Base-by-base conservation (phyloP, 2,888 invertebrate genomes). In the Acholoe squamosa region DNA sequence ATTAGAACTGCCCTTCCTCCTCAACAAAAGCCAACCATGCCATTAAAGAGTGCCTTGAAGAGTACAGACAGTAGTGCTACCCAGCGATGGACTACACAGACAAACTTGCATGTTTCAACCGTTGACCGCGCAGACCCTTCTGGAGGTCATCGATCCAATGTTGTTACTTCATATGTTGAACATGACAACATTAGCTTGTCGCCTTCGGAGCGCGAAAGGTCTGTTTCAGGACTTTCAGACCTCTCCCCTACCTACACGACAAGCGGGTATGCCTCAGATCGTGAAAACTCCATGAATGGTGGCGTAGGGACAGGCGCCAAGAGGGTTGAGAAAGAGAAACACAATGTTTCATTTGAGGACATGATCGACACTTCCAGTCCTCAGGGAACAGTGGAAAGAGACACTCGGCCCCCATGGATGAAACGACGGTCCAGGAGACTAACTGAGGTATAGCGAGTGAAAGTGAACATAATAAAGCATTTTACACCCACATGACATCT, bases 311-410 rank as follows among this genome's bases (percentile, higher is more conserved):
- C 84, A 34, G 25, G 84, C 7, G 19, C 28, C 14, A 54, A 33
- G 86, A 25, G 19, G 52, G 31, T 5, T 3, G 84, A 86, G 54
- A 54, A n/a, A 25, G 86, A 86, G 54, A 86, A 56, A 28, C 86
- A 86, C 86, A 86, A 86, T 86, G 86, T 86, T 10, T 86, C 86
- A 28, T 86, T 86, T 56, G 86, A 86, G 16, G 86, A 86, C 19
- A 54, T 86, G 54, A 86, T 86, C 54, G 54, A 54, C 33, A 54
- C 86, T n/a, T 86, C 86, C 52, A 86, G 86, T 28, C 86, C 86
- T 14, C 86, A 86, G 19, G 33, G 56, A 16, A 86, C 54, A 7
- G 86, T 86, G 0, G 86, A 86, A 31, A 22, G 86, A n/a, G 86
- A 86, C 33, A 86, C 86, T 3, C 52, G 86, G 16, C 86, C 86